Base-by-base conservation (phyloP, 2,113 vertebrate genomes). In the Coryphaenoides rupestris region DNA sequence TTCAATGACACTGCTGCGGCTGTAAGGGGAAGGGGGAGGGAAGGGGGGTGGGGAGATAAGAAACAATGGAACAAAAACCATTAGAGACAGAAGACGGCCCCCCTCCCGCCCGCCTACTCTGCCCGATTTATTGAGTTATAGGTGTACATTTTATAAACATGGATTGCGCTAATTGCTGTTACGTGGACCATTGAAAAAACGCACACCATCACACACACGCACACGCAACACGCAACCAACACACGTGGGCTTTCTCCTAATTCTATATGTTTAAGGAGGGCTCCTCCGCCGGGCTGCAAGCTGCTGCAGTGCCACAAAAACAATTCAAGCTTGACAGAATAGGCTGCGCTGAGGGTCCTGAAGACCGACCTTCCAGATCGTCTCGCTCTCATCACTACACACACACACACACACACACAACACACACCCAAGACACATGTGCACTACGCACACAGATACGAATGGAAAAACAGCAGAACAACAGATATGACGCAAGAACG, bases 291-390 rank as follows among this genome's bases (percentile, higher is more conserved):
- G 79, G 84, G 82, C 74, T 85, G 79, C 83, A 88, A n/a, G n/a
- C n/a, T n/a, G 75, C 83, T 87, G 84, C 79, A 80, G n/a, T 75
- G 80, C 78, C 65, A 67, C 82, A 89, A 40, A 85, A 88, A 87
- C 81, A 86, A 83, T 85, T 84, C 82, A 82, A n/a, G 73, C 47
- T 74, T 69, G 75, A 68, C 71, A 83, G 33, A 75, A 78, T 77
- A 74, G 69, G 26, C 74, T 74, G 70, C 10, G 19, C 65, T 58
- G 63, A n/a, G 19, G 50, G 58, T 80, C 84, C 84, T 55, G 56
- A 63, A 77, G 79, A 78, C 83, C 71, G 47, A n/a, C n/a, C n/a
- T n/a, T 2, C 3, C 6, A 26, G 24, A 26, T 3, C 6, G 24
- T 26, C 24, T 26, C 24, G 3, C 24, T 26, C 24, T 26, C 24